Percentiles rank a stretch among this genome's conserved stretches.
phyloP scores from a whole-genome alignment of 2,113 vertebrate species.

The Polypterus bichir region DNA sequence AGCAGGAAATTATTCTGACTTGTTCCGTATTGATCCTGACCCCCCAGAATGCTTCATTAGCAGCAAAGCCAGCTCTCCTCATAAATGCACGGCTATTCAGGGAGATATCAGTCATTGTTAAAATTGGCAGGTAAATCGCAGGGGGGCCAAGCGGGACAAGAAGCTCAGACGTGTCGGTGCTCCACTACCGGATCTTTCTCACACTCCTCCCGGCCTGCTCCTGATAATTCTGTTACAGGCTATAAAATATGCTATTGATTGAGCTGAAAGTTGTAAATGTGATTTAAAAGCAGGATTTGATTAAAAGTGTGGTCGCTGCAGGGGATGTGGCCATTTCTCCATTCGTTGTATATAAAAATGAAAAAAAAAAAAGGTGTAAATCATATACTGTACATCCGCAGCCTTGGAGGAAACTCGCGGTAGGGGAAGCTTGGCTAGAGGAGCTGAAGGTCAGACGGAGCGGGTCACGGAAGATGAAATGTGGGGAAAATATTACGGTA shows the following conservation, averaged over 20 bases:
- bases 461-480: background rate
- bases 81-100: slow-evolving; percentile 34
- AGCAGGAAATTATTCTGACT: slow-evolving; percentile 41
- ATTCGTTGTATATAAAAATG: background rate
- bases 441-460: slow-evolving; percentile 17
- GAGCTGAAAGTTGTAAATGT: slow-evolving; percentile 37
- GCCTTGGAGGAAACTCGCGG: slow-evolving; percentile 9
- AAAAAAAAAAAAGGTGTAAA: slow-evolving; percentile 21
- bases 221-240: slow-evolving; percentile 31
- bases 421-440: slow-evolving; percentile 17
- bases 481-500: slow-evolving; percentile 1
- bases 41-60: slow-evolving; percentile 46
- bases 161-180: slow-evolving; percentile 15
- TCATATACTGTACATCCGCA: slow-evolving; percentile 25
- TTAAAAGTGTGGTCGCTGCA: slow-evolving; percentile 33
- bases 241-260: slow-evolving; percentile 45
- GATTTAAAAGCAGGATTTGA: slow-evolving; percentile 43
- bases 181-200: slow-evolving; percentile 20
- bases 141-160: slow-evolving; percentile 15
- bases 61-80: slow-evolving; percentile 25
- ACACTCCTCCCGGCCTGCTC: slow-evolving; percentile 25
- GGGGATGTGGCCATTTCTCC: slow-evolving; percentile 30
- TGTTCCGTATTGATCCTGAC: slow-evolving; percentile 48
- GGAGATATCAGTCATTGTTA: slow-evolving; percentile 32
- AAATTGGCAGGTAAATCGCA: slow-evolving; percentile 34